Conservation (phyloP, 2,113 vertebrate species). For the Polypterus bichir region DNA sequence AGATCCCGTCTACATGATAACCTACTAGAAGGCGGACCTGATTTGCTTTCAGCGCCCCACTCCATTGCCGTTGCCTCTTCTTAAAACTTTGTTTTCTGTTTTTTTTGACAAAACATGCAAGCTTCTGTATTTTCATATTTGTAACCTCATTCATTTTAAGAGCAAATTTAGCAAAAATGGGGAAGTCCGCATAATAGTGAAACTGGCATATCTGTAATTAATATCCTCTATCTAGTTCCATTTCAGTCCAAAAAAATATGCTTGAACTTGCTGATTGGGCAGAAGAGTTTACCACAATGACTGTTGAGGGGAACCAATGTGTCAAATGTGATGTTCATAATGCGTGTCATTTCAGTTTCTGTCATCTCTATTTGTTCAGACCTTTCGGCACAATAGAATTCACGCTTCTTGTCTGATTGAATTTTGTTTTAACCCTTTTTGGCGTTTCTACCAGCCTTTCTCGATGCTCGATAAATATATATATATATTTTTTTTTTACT, state of each 20-base stretch:
- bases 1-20: slow-evolving; percentile 66
- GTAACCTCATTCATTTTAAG: background rate
- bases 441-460: no score
- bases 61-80: slow-evolving; percentile 4
- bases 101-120: background rate
- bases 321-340: background rate
- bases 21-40: slow-evolving; percentile 17
- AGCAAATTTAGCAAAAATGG: background rate
- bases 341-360: background rate
- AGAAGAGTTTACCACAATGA: background rate
- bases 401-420: background rate
- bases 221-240: background rate
- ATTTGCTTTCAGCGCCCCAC: background rate
- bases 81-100: background rate
- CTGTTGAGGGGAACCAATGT: background rate
- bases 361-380: background rate
- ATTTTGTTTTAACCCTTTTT: no score
- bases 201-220: background rate
- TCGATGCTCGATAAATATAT: no score
- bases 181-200: background rate
- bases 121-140: background rate
- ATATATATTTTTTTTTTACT: no score
- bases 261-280: background rate
- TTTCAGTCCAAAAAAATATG: no score
- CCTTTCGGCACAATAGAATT: background rate